Base-by-base conservation (phyloP, 2,888 invertebrate genomes). In the Xylota segnis region DNA sequence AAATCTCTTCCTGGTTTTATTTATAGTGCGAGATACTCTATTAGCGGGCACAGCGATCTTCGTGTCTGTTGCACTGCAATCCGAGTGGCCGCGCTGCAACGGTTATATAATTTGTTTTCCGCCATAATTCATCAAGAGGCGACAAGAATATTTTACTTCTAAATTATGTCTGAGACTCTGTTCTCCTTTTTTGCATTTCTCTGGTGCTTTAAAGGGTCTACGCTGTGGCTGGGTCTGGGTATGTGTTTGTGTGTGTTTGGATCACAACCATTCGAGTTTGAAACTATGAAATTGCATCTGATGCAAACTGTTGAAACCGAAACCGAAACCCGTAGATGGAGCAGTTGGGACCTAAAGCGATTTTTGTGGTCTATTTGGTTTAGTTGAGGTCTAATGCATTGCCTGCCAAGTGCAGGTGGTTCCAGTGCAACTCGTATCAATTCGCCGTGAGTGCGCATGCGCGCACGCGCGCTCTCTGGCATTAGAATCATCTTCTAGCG, bases 121-220 rank as follows among this genome's bases (percentile, higher is more conserved):
- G 86, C 86, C 81, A 86, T 86, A 86, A 86, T 86, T 86, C 86
- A 86, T 86, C 86, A 86, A 82, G 68, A 86, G 86, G 86, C 86
- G 86, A 86, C 86, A 86, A 82, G 86, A 86, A 86, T 86, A 86
- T 86, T 86, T 86, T 86, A 81, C 82, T 86, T 82, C 76, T 77
- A 77, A 86, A 50, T 77, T 82, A 77, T 72, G 76, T 77, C 75
- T 61, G 74, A 7, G 50, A 61, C 58, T 47, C 43, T 70, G 45
- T 27, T 56, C 52, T 75, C 58, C 47, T 47, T 52, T 47, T 52
- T 61, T 54, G 52, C 61, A 12, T 27, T 54, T 43, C 16, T 27
- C n/a, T n/a, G n/a, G 40, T 63, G 29, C 40, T 56, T 56, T 10
- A 14, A 27, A 43, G 58, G 7, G 70, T 45, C 16, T 45, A 34